phyloP scores from a whole-genome alignment of 2,888 invertebrate species.

The Oscheius sp. region DNA sequence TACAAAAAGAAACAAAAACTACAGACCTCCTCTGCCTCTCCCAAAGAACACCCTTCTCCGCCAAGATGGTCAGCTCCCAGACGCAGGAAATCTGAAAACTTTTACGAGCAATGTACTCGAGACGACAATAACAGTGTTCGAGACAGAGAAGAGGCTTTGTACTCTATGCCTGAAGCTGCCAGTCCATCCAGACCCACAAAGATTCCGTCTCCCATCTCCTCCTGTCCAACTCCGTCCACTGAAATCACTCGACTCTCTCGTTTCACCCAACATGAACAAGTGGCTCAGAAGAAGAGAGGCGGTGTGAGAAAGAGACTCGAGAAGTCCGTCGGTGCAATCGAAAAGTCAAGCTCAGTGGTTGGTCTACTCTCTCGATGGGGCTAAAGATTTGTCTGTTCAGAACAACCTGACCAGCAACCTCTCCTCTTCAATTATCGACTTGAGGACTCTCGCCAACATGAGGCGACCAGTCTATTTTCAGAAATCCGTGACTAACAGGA shows the following conservation, averaged over 20 bases:
- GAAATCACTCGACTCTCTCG: constrained; percentile 20
- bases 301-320: constrained; percentile 42
- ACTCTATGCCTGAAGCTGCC: constrained; percentile 22
- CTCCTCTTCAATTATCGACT: constrained; percentile 42
- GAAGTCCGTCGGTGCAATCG: constrained; percentile 31
- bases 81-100: constrained; percentile 4
- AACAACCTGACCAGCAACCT: constrained; percentile 22
- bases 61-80: constrained; percentile 25
- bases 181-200: neutral
- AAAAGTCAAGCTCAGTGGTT: constrained; percentile 11
- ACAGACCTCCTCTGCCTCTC: constrained; percentile 1
- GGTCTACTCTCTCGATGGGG: neutral
- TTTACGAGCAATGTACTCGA: constrained; percentile 32
- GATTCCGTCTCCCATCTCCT: neutral
- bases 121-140: constrained; percentile 25
- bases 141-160: constrained; percentile 25
- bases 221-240: constrained; percentile 19
- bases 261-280: constrained; percentile 20
- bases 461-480: constrained; percentile 44
- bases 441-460: constrained; percentile 39
- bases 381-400: neutral
- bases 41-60: constrained; percentile 7
- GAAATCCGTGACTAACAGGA: constrained; percentile 38
- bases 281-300: constrained; percentile 33
- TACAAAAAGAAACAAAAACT: constrained; percentile 1